Percentiles rank a stretch among this genome's conserved stretches.
Conservation (phyloP, 2,113 vertebrate genomes). For the Fregetta grallaria region DNA sequence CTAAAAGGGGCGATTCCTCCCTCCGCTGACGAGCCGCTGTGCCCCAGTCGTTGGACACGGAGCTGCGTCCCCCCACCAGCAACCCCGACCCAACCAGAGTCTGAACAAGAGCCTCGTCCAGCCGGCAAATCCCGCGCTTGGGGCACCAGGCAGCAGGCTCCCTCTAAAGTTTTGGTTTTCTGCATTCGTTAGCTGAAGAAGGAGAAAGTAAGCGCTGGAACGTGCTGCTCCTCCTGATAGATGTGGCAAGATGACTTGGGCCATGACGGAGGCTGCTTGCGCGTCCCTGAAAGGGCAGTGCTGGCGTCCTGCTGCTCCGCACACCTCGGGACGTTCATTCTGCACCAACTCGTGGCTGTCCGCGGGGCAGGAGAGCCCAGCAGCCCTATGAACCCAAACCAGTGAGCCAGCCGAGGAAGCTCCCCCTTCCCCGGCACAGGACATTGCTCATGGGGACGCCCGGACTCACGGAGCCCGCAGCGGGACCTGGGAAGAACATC, state of each 20-base stretch:
- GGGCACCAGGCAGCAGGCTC: not conserved
- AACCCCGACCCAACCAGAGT: not conserved
- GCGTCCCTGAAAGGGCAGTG: not conserved
- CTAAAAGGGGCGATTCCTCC: not conserved
- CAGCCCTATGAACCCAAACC: not conserved
- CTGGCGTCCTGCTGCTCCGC: not conserved
- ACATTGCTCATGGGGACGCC: accelerated
- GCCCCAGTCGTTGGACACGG: not conserved
- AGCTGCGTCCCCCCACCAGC: not conserved
- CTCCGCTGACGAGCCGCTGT: not conserved
- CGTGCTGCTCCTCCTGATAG: not conserved
- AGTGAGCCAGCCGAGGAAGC: not conserved
- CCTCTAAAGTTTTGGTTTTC: accelerated
- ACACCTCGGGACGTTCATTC: accelerated
- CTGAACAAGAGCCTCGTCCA: not conserved
- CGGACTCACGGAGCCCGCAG: accelerated
- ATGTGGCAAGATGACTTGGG: accelerated
- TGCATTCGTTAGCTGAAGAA: not conserved
- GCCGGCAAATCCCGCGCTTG: not conserved
- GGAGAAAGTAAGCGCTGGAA: not conserved
- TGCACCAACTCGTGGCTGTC: accelerated
- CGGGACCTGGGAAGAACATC: accelerated
- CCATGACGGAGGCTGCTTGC: accelerated
- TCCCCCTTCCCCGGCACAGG: not conserved
- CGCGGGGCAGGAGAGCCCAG: accelerated